A percentile compares a stretch with the other conserved stretches of the same genome.
Evolutionary conservation across 2,888 invertebrate genomes (phyloP).

Genomic region (Amiota minor): DNA sequence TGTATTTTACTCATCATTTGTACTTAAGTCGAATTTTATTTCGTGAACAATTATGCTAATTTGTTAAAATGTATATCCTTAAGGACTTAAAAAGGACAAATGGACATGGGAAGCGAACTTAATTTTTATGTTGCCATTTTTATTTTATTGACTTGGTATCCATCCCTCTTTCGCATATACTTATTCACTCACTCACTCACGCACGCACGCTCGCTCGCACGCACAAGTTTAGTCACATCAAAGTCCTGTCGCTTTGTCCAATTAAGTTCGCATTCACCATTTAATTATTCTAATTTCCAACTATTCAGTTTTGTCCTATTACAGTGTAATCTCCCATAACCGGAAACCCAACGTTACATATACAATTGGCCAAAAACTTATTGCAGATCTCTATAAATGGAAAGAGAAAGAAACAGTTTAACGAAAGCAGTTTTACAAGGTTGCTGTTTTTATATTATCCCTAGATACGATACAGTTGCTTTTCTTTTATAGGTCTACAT

Average conservation of each 20-base stretch:
- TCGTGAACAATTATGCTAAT: constrained; percentile 71
- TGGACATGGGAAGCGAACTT: constrained; percentile 52
- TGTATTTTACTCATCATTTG: constrained; percentile 56
- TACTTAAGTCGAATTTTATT: constrained; percentile 70
- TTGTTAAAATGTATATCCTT: constrained; percentile 63
- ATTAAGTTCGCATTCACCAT: constrained; percentile 67
- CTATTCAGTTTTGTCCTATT: constrained; percentile 16
- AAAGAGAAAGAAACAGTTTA: too few species aligned
- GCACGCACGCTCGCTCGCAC: not conserved
- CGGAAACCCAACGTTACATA: too few species aligned
- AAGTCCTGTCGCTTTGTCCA: constrained; percentile 46
- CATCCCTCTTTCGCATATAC: constrained; percentile 34
- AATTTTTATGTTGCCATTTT: constrained; percentile 64
- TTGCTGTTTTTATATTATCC: constrained; percentile 15
- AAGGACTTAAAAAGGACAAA: constrained; percentile 12
- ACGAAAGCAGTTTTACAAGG: too few species aligned
- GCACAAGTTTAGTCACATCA: constrained; percentile 35
- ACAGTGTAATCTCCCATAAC: too few species aligned
- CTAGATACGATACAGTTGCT: too few species aligned
- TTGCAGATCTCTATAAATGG: too few species aligned
- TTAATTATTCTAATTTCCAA: constrained; percentile 70
- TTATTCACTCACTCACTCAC: constrained; percentile 21
- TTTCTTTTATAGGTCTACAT: too few species aligned
- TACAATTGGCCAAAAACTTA: too few species aligned
- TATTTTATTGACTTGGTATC: constrained; percentile 54